Evolutionary conservation across 2,113 vertebrate genomes (phyloP), one percentile per base, ranked within the genome.

Genomic region (Steatornis caripensis): DNA sequence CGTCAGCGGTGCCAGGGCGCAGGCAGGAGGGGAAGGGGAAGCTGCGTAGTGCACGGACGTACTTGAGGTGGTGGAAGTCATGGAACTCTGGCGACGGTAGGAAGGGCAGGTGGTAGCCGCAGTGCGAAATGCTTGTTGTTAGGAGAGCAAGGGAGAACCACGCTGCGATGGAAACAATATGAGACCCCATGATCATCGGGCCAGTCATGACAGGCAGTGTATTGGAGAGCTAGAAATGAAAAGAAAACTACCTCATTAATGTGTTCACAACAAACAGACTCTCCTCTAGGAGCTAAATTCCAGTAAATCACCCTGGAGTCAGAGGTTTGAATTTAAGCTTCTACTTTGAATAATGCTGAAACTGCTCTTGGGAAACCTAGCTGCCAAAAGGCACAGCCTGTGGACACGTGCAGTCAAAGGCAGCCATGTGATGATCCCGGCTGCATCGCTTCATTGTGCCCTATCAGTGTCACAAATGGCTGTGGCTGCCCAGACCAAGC

Each of bases 21-120:
- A 6, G 48, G 54, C 13, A 32, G 46, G 43, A 74, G 41, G 21
- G 71, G 54, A 30, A 60, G 5, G n/a, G 72, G 39, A 26, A 57
- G 65, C 57, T 23, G n/a, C 51, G 79, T 16, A 13, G 62, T 51
- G 79, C 64, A n/a, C n/a, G 14, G 29, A 74, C 98, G 65, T 98
- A 99, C 99, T 98, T 99, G 97, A 99, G 98, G 95, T 99, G 99
- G 96, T 99, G 99, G 96, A 98, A 99, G 98, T 99, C 99, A 0
- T 99, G 99, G 97, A 99, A 99, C 95, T 99, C 99, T 0, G 99
- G 98, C 1, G 99, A 99, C 1, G 99, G 99, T 85, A 99, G 98
- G 84, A 99, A 97, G 69, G 99, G 99, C 39, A 99, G 98, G 97
- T 99, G 99, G 97, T 99, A 99, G 18, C 99, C 99, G 2, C 99